phyloP scores from a whole-genome alignment of 2,113 vertebrate species.

The Silurus asotus region DNA sequence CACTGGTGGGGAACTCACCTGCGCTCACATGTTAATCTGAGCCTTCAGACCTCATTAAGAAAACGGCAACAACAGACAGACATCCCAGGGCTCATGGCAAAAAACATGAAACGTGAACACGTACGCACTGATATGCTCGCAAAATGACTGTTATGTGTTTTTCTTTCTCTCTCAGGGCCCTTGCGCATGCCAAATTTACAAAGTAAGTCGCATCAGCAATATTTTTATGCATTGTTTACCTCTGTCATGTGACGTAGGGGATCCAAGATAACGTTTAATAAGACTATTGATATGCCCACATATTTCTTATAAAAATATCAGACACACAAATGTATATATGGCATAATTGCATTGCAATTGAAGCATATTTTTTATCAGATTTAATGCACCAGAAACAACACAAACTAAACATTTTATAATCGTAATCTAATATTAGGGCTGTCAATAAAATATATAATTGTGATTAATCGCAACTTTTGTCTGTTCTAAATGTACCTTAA shows the following conservation, averaged over 20 bases:
- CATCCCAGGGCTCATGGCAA: conserved; percentile 70
- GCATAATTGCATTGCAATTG: not conserved
- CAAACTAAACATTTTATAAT: not conserved
- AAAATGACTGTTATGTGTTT: conserved; percentile 5
- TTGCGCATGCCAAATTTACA: conserved; percentile 97
- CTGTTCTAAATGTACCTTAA: too few species aligned
- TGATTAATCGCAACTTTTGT: too few species aligned
- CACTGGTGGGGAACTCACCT: conserved; percentile 49
- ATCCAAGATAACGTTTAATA: not conserved
- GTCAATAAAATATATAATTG: too few species aligned
- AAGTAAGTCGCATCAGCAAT: conserved; percentile 82
- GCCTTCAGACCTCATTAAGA: conserved; percentile 63
- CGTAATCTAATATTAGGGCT: not conserved
- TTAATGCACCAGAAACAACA: not conserved
- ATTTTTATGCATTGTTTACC: not conserved
- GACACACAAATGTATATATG: not conserved
- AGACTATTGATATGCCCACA: not conserved
- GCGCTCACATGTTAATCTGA: conserved; percentile 41
- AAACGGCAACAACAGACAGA: conserved; percentile 63
- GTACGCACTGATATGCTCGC: not conserved
- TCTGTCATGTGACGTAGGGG: not conserved
- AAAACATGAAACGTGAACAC: conserved; percentile 47
- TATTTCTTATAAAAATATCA: not conserved
- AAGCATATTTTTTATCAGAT: not conserved
- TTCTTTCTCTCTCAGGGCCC: conserved; percentile 78